These are phyloP conservation scores for Papilio protenor DNA, from an alignment of 2,888 invertebrate genomes.

Conservation along the genomic window DNA sequence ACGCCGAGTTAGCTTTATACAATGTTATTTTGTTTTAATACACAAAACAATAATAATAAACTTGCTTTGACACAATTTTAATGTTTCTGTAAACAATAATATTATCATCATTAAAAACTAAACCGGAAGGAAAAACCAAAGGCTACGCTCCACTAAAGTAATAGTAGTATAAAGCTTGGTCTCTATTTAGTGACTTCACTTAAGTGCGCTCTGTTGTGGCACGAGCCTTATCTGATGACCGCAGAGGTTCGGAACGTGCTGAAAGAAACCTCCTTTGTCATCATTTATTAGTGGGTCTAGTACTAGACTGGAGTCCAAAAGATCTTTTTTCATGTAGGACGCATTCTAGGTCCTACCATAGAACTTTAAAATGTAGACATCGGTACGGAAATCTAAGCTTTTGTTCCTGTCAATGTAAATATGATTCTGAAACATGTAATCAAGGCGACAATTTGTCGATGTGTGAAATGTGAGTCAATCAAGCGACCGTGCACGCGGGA, in stretches of 20 bases:
- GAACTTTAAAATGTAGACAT: neutral
- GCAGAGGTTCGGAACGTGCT: slow-evolving; percentile 51
- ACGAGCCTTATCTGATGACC: slow-evolving; percentile 39
- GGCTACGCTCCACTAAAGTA: neutral
- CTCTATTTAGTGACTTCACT: neutral
- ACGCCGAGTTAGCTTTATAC: too few relatives aligned
- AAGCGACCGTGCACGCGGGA: neutral
- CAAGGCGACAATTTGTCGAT: slow-evolving; percentile 2
- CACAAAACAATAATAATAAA: too few relatives aligned
- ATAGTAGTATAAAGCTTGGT: slow-evolving; percentile 5
- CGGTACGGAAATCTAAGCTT: neutral
- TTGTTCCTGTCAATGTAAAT: neutral
- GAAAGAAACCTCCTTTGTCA: slow-evolving; percentile 51
- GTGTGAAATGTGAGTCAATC: neutral
- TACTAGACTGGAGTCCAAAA: neutral
- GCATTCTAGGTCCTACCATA: neutral
- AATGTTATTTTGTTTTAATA: too few relatives aligned
- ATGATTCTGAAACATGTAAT: neutral
- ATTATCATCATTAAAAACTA: neutral
- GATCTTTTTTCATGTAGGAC: neutral
- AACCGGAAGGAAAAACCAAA: neutral
- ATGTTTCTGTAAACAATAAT: too few relatives aligned
- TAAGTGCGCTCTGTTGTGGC: slow-evolving; percentile 40
- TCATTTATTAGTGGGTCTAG: slow-evolving; percentile 21
- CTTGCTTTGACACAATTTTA: too few relatives aligned